Percentiles rank a stretch among this genome's conserved stretches.
These are phyloP conservation scores for Drosophila tropicalis DNA, from an alignment of 1,140 invertebrate species.

Conservation along the genomic window DNA sequence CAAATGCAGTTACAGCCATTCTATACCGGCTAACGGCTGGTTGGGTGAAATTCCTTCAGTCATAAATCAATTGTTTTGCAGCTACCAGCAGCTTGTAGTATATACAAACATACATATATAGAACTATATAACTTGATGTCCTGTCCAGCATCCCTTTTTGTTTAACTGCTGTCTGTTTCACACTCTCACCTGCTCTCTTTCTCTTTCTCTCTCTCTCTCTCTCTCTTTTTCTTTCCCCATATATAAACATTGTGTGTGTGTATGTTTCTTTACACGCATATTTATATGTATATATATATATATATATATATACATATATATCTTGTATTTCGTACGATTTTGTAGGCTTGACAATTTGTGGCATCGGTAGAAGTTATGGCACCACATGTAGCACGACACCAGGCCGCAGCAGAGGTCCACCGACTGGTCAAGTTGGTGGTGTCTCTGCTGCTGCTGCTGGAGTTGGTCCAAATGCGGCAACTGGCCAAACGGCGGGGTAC, in stretches of 20 bases:
- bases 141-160: background rate
- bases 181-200: slow-evolving; percentile 24
- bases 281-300: background rate
- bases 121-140: background rate
- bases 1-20: background rate
- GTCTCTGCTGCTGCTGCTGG: slow-evolving; percentile 41
- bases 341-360: slow-evolving; percentile 83
- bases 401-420: slow-evolving; percentile 65
- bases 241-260: background rate
- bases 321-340: slow-evolving; percentile 76
- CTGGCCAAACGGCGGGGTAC: slow-evolving; percentile 73
- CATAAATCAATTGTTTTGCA: slow-evolving; percentile 36
- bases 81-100: slow-evolving; percentile 22
- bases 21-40: background rate
- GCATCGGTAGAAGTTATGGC: slow-evolving; percentile 83
- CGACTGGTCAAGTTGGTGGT: slow-evolving; percentile 37
- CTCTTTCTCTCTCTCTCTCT: slow-evolving; percentile 16
- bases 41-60: background rate
- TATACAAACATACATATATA: slow-evolving; percentile 5
- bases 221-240: slow-evolving; percentile 35
- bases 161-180: slow-evolving; percentile 27
- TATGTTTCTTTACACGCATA: background rate
- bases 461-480: slow-evolving; percentile 39
- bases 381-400: slow-evolving; percentile 78
- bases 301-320: slow-evolving; percentile 24